phyloP scores from a whole-genome alignment of 2,113 vertebrate genomes.

The Echinops telfairi region DNA sequence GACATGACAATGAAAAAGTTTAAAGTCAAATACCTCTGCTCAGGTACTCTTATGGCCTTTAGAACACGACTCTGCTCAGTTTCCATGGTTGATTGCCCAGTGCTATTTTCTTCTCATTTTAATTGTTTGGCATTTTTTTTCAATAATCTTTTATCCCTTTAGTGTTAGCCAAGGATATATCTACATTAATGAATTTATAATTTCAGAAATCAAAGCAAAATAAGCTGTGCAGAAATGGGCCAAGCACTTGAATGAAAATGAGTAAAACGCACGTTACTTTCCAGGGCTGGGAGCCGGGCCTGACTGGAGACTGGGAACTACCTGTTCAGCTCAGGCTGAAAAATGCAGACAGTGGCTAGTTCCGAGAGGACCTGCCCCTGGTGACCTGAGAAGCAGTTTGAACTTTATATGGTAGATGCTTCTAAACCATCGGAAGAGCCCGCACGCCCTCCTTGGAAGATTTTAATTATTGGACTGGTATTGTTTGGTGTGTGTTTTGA shows the following conservation, averaged over 20 bases:
- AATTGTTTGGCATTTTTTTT: constrained; percentile 45
- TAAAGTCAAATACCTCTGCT: constrained; percentile 50
- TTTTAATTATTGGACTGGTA: constrained; percentile 11
- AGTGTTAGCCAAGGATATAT: background rate
- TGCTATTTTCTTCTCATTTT: constrained; percentile 16
- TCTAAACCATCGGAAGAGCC: background rate
- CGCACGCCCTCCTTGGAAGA: background rate
- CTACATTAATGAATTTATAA: constrained; percentile 29
- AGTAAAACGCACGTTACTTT: background rate
- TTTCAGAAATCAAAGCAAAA: constrained; percentile 40
- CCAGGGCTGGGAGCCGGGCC: background rate
- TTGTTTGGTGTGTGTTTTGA: constrained; percentile 34
- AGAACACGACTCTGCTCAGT: constrained; percentile 36
- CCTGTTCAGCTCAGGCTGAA: background rate
- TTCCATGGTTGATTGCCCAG: constrained; percentile 15
- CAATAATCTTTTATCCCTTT: background rate
- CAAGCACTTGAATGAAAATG: background rate
- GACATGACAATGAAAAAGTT: constrained; percentile 46
- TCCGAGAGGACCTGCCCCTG: background rate
- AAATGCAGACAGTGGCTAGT: background rate
- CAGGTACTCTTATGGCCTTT: background rate
- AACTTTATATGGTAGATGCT: background rate
- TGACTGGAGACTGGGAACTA: background rate
- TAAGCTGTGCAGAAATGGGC: background rate
- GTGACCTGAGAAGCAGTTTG: background rate